Base-by-base conservation (phyloP, 2,797 vertebrate genomes). In the Coregonus ussuriensis region DNA sequence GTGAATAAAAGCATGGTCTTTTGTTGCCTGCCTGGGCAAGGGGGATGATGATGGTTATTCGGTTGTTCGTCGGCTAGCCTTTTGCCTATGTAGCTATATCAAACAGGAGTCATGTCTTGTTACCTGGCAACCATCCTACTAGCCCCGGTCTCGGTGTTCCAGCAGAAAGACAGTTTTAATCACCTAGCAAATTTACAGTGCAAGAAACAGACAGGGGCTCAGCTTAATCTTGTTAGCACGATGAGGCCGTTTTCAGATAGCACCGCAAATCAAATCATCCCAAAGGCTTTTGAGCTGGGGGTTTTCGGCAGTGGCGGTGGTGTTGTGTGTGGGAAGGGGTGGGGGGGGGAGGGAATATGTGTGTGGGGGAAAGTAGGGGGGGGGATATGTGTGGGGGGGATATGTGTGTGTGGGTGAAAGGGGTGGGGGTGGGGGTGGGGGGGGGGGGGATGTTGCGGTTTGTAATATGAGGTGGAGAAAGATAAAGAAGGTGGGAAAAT, bases 241-340 rank as follows among this genome's bases (percentile, higher is more conserved):
- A 95, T 88, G 93, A 96, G 95, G 94, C 92, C 91, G 92, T 96
- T 96, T 96, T 95, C 94, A 95, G 94, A 95, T 96, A 95, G 95
- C 93, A 93, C 94, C 89, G 95, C 93, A 96, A 95, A 95, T 94
- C 92, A 94, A 95, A 96, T 96, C 94, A 95, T 95, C 95, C 94
- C 91, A 85, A 90, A 95, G 94, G 94, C 95, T 92, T 92, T 74
- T 92, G 88, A 90, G 92, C 88, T 65, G 31, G 73, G 81, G 87
- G 76, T 87, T 87, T 89, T 69, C 72, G 67, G 85, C 83, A 71
- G 84, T 82, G 65, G 74, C 85, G 81, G 3, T 72, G 78, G 67
- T 82, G 56, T 75, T 71, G 71, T 74, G 47, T 75, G 79, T 72
- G 51, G 76, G 78, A 81, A 71, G 54, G 78, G 82, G 59, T 82